Percentiles rank a stretch among this genome's conserved stretches.
Evolutionary conservation across 1,140 invertebrate genomes (phyloP).

Genomic region (Ladona fulva): DNA sequence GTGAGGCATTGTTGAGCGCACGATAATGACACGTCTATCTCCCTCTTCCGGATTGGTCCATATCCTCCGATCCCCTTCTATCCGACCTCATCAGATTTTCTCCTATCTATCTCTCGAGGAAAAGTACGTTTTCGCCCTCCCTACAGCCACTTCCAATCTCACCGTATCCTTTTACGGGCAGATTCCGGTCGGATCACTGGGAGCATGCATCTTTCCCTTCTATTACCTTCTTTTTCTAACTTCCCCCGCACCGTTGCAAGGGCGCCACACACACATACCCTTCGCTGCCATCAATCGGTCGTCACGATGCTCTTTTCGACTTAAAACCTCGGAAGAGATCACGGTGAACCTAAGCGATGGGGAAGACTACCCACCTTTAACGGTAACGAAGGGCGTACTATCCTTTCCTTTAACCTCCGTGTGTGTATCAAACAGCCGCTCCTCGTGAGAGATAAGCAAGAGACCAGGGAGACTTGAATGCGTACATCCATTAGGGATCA

Average conservation of each 20-base stretch:
- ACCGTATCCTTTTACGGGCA: no score
- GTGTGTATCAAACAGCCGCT: background rate
- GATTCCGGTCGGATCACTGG: no score
- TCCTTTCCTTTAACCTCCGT: background rate
- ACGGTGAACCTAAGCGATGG: background rate
- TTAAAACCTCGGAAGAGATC: background rate
- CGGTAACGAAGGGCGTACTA: background rate
- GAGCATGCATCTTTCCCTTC: background rate
- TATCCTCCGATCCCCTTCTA: no score
- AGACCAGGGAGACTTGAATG: background rate
- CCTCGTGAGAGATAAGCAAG: background rate
- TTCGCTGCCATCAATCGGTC: no score
- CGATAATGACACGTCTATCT: no score
- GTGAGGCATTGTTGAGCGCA: no score
- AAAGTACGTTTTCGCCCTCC: no score
- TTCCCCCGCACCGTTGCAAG: background rate
- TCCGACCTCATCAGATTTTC: no score
- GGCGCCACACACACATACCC: no score
- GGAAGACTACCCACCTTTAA: background rate
- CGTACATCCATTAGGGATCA: constrained; percentile 3
- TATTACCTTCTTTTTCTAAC: background rate
- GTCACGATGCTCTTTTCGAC: background rate
- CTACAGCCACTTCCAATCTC: no score
- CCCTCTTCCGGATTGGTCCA: no score
- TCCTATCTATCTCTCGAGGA: no score